These are phyloP conservation scores for Conistra vaccinii DNA, from an alignment of 2,888 invertebrate genomes.

Conservation along the genomic window DNA sequence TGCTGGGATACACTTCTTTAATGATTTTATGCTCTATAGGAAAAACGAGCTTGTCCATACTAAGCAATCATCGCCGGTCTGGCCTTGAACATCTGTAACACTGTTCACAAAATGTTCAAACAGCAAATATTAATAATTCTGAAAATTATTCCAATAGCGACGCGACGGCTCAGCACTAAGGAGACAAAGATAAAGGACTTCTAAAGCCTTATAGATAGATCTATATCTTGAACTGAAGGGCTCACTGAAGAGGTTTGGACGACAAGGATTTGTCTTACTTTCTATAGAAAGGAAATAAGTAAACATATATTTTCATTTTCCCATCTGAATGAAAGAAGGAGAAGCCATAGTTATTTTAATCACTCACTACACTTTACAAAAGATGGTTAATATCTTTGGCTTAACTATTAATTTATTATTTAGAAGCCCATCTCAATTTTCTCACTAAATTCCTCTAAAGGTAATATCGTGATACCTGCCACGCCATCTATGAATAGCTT, in stretches of 20 bases:
- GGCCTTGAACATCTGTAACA: no score
- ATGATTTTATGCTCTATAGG: no score
- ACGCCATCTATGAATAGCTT: slow-evolving; percentile 44
- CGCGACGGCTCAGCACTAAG: background rate
- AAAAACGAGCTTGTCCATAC: background rate
- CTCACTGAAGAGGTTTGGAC: background rate
- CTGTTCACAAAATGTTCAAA: background rate
- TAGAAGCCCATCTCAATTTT: background rate
- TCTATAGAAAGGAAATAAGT: background rate
- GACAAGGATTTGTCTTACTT: background rate
- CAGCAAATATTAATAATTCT: slow-evolving; percentile 3
- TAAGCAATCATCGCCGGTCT: no score
- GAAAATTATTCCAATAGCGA: background rate
- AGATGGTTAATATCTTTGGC: background rate
- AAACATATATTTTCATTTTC: background rate
- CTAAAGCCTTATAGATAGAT: slow-evolving; percentile 2
- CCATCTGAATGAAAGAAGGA: background rate
- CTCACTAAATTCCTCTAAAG: background rate
- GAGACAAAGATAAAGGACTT: background rate
- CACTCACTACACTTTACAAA: background rate
- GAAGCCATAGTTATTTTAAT: background rate
- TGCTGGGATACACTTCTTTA: background rate
- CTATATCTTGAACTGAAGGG: slow-evolving; percentile 29
- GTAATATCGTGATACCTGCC: background rate
- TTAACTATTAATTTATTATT: background rate